Conservation (phyloP, 2,113 vertebrate genomes). For the Istiophorus platypterus region DNA sequence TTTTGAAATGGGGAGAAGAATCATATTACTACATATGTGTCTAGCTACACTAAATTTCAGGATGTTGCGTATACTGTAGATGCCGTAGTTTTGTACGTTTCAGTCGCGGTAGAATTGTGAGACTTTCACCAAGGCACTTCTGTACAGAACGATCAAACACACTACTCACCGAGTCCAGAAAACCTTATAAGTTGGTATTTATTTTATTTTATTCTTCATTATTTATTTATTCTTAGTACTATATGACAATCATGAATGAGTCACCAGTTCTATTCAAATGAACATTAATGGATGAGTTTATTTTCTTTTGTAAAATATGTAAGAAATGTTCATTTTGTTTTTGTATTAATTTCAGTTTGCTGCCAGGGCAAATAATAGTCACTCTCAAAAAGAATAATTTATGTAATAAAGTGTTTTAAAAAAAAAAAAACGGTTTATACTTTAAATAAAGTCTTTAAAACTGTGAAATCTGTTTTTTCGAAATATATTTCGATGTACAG, state of each 20-base stretch:
- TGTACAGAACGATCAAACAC: constrained; percentile 95
- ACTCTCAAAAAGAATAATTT: constrained; percentile 98
- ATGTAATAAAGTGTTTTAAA: constrained; percentile 99
- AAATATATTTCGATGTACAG: constrained; percentile 89
- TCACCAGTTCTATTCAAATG: constrained; percentile 93
- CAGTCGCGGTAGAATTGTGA: constrained; percentile 98
- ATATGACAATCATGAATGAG: constrained; percentile 99
- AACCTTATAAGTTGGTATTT: constrained; percentile 88
- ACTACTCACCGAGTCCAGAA: constrained; percentile 92
- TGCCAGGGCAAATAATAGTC: constrained; percentile 98
- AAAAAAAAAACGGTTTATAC: constrained; percentile 98
- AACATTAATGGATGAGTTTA: constrained; percentile 92
- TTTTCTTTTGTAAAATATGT: constrained; percentile 99
- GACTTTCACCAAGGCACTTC: constrained; percentile 98
- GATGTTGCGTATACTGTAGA: constrained; percentile 96
- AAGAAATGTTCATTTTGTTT: constrained; percentile 98
- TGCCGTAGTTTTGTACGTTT: constrained; percentile 99
- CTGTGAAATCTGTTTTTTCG: constrained; percentile 96
- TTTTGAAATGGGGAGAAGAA: constrained; percentile 90
- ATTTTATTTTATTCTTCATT: constrained; percentile 89
- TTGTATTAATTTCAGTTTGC: constrained; percentile 99
- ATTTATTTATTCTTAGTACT: constrained; percentile 91
- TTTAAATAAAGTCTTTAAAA: constrained; percentile 99
- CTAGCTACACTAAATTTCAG: constrained; percentile 96
- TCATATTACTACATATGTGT: constrained; percentile 91